Evolutionary conservation across 2,888 invertebrate genomes (phyloP), one percentile per base, ranked within the genome.

Genomic region (Podotricha telesiphe): DNA sequence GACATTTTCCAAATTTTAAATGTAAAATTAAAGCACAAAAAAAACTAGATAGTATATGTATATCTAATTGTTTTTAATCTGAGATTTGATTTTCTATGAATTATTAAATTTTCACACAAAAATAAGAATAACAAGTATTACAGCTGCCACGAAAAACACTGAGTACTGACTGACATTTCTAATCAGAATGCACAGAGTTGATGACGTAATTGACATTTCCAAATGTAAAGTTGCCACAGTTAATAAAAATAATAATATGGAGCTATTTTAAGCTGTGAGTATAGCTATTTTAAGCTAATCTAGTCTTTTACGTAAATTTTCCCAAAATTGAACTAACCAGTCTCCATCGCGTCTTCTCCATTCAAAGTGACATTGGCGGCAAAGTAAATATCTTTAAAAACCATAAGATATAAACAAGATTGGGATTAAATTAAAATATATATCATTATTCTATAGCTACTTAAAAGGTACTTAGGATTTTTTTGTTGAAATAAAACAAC

Each of bases 1-100:
- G 65, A 65, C 69, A 69, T 69, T 62, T 69, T 69, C 17, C 17
- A 8, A 15, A 11, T 45, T 10, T 28, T 7, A 17, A 10, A 62
- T 13, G 28, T 1, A 17, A 8, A 15, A 13, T 11, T 58, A 10
- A 17, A 22, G 2, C 17, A 11, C 13, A 59, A 42, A 3, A 40
- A 1, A 28, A 2, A 55, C 8, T 15, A 48, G 34, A 34, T 62
- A 48, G 6, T n/a, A n/a, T 48, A 13, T 4, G 2, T 4, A 28
- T 62, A 48, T 19, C 11, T 17, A 28, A 47, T 7, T n/a, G 42
- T 22, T 19, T 28, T 13, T 62, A n/a, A 13, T 6, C 19, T 13
- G 28, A 7, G 48, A 47, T 61, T n/a, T 61, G 47, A 22, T 34
- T 61, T 17, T 61, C 22, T 34, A 61, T 8, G 13, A 47, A 17